phyloP scores from a whole-genome alignment of 2,113 vertebrate species.

The Neodon shergylaensis region DNA sequence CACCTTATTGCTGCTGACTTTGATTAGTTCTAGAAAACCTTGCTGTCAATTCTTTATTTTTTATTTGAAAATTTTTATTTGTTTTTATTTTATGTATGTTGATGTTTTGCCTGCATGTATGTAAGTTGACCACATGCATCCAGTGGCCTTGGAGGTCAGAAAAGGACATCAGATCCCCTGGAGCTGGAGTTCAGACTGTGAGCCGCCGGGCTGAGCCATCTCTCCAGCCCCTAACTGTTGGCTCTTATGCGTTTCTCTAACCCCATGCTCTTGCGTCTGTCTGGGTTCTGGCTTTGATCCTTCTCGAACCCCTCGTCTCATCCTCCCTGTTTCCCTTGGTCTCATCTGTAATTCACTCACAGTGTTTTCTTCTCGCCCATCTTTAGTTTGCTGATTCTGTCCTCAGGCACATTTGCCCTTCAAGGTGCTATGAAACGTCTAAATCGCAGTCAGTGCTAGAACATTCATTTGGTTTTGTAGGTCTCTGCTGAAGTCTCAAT shows the following conservation, averaged over 20 bases:
- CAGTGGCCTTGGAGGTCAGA: neutral
- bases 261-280: too few species aligned
- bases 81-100: too few species aligned
- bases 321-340: neutral
- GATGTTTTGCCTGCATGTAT: neutral
- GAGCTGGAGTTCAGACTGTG: neutral
- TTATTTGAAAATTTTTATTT: neutral
- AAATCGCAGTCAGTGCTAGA: neutral
- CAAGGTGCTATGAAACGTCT: neutral
- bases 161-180: neutral
- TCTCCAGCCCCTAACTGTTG: neutral
- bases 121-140: neutral
- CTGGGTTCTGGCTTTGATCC: neutral
- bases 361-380: neutral
- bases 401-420: neutral
- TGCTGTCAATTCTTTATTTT: too few species aligned
- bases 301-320: accelerated
- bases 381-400: neutral
- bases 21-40: neutral
- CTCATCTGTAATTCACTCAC: neutral
- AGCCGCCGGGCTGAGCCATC: neutral
- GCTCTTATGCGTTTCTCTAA: neutral
- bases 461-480: neutral
- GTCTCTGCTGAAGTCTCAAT: neutral
- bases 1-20: neutral